Evolutionary conservation across 2,113 vertebrate genomes (phyloP), one percentile per base, ranked within the genome.

Genomic region (Cyrtonyx montezumae): DNA sequence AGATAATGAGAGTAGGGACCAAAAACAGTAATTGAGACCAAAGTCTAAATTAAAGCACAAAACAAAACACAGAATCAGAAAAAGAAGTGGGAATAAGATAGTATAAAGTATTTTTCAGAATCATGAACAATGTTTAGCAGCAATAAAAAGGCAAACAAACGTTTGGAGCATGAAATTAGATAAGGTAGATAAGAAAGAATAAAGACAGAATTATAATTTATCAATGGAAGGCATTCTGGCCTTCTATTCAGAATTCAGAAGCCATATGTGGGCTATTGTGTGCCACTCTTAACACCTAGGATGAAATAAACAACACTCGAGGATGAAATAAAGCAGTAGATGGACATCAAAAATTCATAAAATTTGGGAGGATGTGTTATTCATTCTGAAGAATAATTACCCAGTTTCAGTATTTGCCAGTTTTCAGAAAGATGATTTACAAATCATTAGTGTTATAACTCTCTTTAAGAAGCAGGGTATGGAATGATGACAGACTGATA

Each of bases 1-100:
- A 96, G 73, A 55, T 94, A 97, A 88, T 91, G 84, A 97, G 79
- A 73, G 81, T 69, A 90, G 83, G 79, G 82, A 95, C 81, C 93
- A 84, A 93, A 95, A 96, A 88, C 71, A 96, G 94, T 87, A 74
- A 94, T 1, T 5, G 79, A 87, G 80, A 37, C 65, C 25, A 43
- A 67, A 87, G 79, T 89, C 46, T 92, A 96, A 97, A 91, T 90
- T 88, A 96, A 96, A 96, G 66, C 73, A 77, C 66, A 86, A 42
- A 25, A 63, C 21, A 67, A 70, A 95, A 85, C 30, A 84, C 45
- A 55, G 69, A 89, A 73, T 66, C 49, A 79, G 88, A 93, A 96
- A 95, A 94, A 90, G 75, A 95, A 79, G 67, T 25, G 46, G 34
- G 75, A 66, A 85, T 87, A 92, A 84, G 40, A 74, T 49, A 71